Conservation (phyloP, 2,797 vertebrate genomes). For the Hoplostethus atlanticus region DNA sequence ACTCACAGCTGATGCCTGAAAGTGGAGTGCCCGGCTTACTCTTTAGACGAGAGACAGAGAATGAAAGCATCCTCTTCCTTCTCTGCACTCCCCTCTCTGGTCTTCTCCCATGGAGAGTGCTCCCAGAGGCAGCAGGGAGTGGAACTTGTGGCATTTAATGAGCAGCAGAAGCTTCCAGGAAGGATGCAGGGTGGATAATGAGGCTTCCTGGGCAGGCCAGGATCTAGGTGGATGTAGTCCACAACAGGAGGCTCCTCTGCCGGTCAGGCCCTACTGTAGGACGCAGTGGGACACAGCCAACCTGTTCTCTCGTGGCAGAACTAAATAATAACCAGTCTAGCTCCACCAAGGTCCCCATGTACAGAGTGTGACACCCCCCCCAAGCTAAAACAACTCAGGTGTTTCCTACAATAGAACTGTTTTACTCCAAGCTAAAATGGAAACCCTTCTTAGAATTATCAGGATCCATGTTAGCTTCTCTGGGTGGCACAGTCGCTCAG, state of each 20-base stretch:
- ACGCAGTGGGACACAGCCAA: constrained; percentile 17
- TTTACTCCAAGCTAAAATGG: constrained; percentile 12
- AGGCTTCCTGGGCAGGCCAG: constrained; percentile 63
- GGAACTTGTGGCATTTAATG: constrained; percentile 76
- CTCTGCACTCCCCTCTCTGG: not conserved
- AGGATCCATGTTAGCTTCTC: constrained; percentile 8
- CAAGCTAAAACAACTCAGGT: not conserved
- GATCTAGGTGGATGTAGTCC: constrained; percentile 60
- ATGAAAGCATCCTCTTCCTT: not conserved
- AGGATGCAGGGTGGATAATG: constrained; percentile 71
- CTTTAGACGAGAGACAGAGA: not conserved
- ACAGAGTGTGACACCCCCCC: not conserved
- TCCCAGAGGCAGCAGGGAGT: constrained; percentile 59
- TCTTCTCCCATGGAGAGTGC: constrained; percentile 28
- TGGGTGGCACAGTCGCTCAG: not conserved
- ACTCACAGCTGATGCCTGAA: constrained; percentile 46
- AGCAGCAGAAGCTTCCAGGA: constrained; percentile 68
- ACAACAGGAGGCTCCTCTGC: constrained; percentile 23
- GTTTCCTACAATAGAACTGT: no score
- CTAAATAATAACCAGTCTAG: not conserved
- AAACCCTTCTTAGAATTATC: constrained; percentile 6
- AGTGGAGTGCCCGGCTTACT: constrained; percentile 25
- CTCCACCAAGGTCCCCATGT: not conserved
- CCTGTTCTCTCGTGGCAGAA: no score
- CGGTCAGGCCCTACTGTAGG: constrained; percentile 33